Evolutionary conservation across 2,888 invertebrate genomes (phyloP), one percentile per base, ranked within the genome.

Genomic region (Hydropsyche betteni): DNA sequence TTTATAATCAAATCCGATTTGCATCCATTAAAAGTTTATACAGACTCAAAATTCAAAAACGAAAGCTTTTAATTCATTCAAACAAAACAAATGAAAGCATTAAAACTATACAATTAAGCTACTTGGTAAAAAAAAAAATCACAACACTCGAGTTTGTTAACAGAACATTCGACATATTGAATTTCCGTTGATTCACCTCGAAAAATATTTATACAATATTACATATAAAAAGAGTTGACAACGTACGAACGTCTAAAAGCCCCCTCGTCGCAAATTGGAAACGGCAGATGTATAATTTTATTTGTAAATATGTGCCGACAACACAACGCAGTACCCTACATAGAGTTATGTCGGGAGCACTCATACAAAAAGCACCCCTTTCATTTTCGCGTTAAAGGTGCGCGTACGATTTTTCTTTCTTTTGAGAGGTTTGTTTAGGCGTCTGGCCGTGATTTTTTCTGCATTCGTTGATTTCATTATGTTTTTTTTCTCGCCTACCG

Each of bases 241-340:
- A 24, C 24, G 24, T 53, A n/a, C 16, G 58, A 58, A 4, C 58
- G 16, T 16, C 58, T 58, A 14, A 24, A 16, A 24, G 8, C 58
- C 14, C 58, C 24, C 24, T 24, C 24, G 58, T 14, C 58, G 33
- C 51, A 70, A 70, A 70, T 72, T 61, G 53, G 33, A 52, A 10
- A 51, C 38, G 72, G 61, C 61, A 58, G 61, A 72, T 72, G 72
- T 72, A 58, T 72, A 55, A 72, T 72, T 72, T 51, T 72, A 72
- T 58, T 70, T 58, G 58, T 72, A 72, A 72, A 72, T 72, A 72
- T 36, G 58, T 34, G 16, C 14, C 16, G 55, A 14, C 16, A n/a
- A 7, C 55, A 44, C 6, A 44, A 44, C 44, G 44, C 24, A 44
- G 10, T 10, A 44, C 55, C 8, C 55, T 16, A 55, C 55, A 16